Percentiles rank a stretch among this genome's conserved stretches.
Conservation (phyloP, 2,888 invertebrate species). For the Meteorus colon region DNA sequence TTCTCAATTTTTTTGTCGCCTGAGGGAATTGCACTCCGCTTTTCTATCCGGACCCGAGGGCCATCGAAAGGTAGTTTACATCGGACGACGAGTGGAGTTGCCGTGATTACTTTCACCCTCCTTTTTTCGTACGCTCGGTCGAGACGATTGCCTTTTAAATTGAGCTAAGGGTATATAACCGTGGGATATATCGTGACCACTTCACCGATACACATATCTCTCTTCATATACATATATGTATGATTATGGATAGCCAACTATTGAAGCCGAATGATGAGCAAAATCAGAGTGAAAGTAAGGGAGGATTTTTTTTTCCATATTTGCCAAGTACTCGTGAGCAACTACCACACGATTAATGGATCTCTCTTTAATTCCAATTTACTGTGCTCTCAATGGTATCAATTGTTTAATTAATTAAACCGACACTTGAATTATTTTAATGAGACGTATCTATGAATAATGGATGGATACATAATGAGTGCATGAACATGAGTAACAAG, state of each 20-base stretch:
- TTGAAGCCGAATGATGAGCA: constrained; percentile 12
- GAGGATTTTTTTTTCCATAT: constrained; percentile 27
- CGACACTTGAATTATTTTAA: not conserved
- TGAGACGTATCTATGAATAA: not conserved
- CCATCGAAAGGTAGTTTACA: constrained; percentile 68
- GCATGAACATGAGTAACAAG: not conserved
- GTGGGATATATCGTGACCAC: constrained; percentile 49
- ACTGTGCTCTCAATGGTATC: constrained; percentile 64
- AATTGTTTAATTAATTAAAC: constrained; percentile 67
- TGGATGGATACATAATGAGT: not conserved
- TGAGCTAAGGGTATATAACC: constrained; percentile 42
- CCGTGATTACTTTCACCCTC: constrained; percentile 66
- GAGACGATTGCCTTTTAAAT: constrained; percentile 68
- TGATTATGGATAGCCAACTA: constrained; percentile 27
- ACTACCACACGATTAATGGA: constrained; percentile 32
- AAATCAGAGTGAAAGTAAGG: constrained; percentile 9
- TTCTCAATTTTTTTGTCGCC: constrained; percentile 50
- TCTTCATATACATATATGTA: constrained; percentile 3
- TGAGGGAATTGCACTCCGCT: constrained; percentile 57
- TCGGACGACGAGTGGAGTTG: constrained; percentile 56
- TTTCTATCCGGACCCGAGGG: constrained; percentile 51
- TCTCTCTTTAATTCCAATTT: constrained; percentile 61
- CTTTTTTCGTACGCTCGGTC: constrained; percentile 50
- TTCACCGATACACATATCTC: constrained; percentile 1
- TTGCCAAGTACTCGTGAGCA: constrained; percentile 36